Base-by-base conservation (phyloP, 2,797 vertebrate species). In the Falco rusticolus region DNA sequence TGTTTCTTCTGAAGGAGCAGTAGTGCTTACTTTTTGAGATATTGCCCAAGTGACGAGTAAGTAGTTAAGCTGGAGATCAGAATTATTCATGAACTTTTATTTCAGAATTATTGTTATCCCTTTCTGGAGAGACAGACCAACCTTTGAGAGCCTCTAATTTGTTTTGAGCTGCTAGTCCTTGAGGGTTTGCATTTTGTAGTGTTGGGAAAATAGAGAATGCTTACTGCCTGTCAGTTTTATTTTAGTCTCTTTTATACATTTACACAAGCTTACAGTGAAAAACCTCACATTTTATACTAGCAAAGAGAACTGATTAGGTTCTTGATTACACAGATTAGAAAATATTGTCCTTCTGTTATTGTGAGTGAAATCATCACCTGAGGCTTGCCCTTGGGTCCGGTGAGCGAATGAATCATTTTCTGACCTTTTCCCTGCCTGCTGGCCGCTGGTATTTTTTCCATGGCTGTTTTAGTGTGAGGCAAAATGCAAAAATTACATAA, bases 261-360 rank as follows among this genome's bases (percentile, higher is more conserved):
- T 91, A 83, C 68, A 78, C 19, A 92, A 87, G 50, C 21, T 91
- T 91, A 59, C 56, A 64, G 41, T 54, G 34, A 64, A 93, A 91
- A 70, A 4, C 0, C 39, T 89, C 19, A 15, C 29, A 54, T 87
- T 94, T 94, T 80, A 75, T 86, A 59, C 16, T 41, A 54, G 37
- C 33, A 80, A 92, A 91, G 57, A 68, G 65, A 87, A 88, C 65
- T 53, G 89, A 93, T 92, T 91, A 92, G 57, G 51, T 51, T 95
- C 26, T 34, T 91, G 84, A 87, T 96, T 91, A 88, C 64, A 91
- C 17, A 87, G 84, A 95, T 94, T 91, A 92, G 65, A 91, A 87
- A 96, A 91, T 92, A 59, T 61, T 85, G 61, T 81, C 33, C 34
- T 92, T 95, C 43, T 82, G 8, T 77, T 95, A 75, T 33, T 87